These are phyloP conservation scores for Aphis craccivora DNA, from an alignment of 1,140 invertebrate genomes.

Conservation along the genomic window DNA sequence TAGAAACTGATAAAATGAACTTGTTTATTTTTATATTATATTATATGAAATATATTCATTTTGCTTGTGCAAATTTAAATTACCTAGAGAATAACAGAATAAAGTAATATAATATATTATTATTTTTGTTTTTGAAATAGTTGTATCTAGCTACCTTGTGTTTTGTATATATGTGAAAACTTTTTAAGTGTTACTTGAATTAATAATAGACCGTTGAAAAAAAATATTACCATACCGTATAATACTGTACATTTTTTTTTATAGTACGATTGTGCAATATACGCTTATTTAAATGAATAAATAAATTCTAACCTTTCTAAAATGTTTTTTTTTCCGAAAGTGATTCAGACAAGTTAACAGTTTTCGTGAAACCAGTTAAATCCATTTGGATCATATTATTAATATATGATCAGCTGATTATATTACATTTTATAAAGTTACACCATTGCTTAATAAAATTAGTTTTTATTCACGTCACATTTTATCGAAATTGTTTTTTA, in stretches of 20 bases:
- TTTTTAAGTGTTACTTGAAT: neutral
- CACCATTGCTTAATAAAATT: no score
- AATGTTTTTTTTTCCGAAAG: neutral
- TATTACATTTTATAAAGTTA: no score
- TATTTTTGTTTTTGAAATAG: neutral
- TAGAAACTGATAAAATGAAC: neutral
- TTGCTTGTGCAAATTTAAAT: neutral
- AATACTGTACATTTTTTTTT: neutral
- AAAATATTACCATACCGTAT: neutral
- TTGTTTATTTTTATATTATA: conserved; percentile 37
- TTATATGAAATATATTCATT: neutral
- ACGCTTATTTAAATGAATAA: no score
- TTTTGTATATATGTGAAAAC: neutral
- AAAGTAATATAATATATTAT: neutral
- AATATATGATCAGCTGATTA: no score
- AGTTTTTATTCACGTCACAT: no score
- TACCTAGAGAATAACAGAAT: neutral
- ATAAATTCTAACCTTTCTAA: neutral
- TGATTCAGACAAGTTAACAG: no score
- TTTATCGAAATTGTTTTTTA: no score
- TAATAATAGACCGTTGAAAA: neutral
- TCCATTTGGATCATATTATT: no score
- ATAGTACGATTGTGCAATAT: neutral
- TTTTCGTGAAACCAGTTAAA: no score
- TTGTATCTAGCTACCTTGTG: neutral